These are phyloP conservation scores for Pyrocephalus nanus DNA, from an alignment of 2,797 vertebrate species.

Conservation along the genomic window DNA sequence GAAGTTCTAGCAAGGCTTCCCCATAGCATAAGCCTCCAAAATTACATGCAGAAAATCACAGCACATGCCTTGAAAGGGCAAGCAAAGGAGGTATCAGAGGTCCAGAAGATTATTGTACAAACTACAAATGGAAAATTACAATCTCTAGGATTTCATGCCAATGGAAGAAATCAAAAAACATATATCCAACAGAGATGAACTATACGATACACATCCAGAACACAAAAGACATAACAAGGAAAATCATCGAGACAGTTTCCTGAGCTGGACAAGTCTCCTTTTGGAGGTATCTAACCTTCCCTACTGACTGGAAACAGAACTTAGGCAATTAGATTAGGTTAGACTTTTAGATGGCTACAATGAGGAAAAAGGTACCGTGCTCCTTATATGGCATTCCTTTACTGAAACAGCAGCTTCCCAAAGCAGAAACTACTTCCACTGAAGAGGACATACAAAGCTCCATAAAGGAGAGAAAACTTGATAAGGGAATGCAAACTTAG, in stretches of 20 bases:
- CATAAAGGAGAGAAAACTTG: not conserved
- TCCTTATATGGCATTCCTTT: not conserved
- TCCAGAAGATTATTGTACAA: not conserved
- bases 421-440: not conserved
- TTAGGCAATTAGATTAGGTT: not conserved
- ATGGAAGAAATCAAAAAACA: not conserved
- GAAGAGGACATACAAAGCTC: not conserved
- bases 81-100: not conserved
- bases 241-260: not conserved
- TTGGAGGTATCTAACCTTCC: not conserved
- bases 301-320: not conserved
- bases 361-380: not conserved
- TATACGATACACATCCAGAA: not conserved
- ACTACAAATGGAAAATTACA: not conserved
- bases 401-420: not conserved
- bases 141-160: not conserved
- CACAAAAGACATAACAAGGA: not conserved
- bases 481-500: not conserved
- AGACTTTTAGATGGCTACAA: not conserved
- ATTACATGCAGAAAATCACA: not conserved
- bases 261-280: not conserved
- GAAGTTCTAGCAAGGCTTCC: not conserved
- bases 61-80: not conserved
- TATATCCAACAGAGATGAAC: not conserved
- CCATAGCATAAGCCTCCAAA: not conserved